These are phyloP conservation scores for Embidobia sp. DNA, from an alignment of 2,888 invertebrate genomes.

Conservation along the genomic window DNA sequence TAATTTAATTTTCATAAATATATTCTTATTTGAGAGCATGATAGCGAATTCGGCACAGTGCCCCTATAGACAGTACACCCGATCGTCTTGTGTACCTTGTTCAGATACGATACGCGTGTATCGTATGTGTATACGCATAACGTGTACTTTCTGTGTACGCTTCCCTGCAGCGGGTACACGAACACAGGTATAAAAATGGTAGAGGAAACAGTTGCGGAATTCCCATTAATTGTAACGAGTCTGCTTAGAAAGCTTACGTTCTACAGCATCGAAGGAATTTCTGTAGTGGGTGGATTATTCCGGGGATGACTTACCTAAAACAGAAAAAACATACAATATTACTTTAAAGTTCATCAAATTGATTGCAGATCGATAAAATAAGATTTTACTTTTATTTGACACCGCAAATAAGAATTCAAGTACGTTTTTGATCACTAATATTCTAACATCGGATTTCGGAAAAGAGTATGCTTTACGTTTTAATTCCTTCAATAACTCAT, in stretches of 20 bases:
- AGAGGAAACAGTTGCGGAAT: conserved; percentile 66
- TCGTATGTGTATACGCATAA: conserved; percentile 12
- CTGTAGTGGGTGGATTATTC: conserved; percentile 50
- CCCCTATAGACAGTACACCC: conserved; percentile 14
- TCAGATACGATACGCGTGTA: conserved; percentile 13
- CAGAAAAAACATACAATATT: conserved; percentile 59
- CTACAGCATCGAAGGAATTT: conserved; percentile 69
- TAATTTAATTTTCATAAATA: no score
- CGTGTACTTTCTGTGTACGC: conserved; percentile 39
- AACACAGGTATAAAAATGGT: conserved; percentile 49
- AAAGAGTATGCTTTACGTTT: no score
- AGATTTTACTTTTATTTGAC: neutral
- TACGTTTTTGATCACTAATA: no score
- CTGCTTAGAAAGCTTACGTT: conserved; percentile 71
- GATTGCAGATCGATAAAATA: no score
- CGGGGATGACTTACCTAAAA: conserved; percentile 71
- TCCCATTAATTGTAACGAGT: conserved; percentile 72
- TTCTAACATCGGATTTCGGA: no score
- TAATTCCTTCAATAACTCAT: no score
- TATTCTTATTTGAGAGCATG: no score
- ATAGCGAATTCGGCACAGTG: no score
- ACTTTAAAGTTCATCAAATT: conserved; percentile 7
- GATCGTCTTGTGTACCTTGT: conserved; percentile 13
- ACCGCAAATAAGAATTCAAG: neutral
- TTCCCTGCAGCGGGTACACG: conserved; percentile 30